These are phyloP conservation scores for Lithobates sylvaticus DNA, from an alignment of 2,797 vertebrate genomes.

Conservation along the genomic window DNA sequence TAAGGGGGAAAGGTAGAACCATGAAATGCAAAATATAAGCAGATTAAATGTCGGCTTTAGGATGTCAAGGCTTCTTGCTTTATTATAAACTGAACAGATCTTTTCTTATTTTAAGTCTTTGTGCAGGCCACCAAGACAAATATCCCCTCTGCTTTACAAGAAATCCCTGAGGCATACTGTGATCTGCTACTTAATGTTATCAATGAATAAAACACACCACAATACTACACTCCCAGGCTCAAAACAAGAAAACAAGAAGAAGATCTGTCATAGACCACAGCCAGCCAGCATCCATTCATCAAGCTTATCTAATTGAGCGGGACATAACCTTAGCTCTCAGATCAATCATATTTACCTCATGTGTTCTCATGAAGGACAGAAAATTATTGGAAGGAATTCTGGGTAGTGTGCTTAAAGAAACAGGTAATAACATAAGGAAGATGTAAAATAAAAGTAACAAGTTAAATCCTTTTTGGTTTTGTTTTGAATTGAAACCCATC, in stretches of 20 bases:
- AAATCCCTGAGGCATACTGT: background rate
- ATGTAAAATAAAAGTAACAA: no score
- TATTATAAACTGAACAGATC: background rate
- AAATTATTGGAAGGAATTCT: background rate
- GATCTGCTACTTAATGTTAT: conserved; percentile 2
- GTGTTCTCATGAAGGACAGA: conserved; percentile 1
- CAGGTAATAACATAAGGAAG: no score
- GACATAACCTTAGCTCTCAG: conserved; percentile 66
- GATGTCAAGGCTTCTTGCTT: no score
- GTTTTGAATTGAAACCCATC: no score
- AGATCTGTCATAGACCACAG: conserved; percentile 8
- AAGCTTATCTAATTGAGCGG: conserved; percentile 55
- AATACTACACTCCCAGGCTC: conserved; percentile 8
- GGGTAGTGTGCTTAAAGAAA: background rate
- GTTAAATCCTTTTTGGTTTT: no score
- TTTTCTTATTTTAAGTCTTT: no score
- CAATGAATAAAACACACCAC: background rate
- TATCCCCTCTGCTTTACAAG: background rate
- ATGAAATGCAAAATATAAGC: no score
- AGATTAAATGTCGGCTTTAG: no score
- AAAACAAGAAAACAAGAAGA: conserved; percentile 9
- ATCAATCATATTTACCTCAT: conserved; percentile 61
- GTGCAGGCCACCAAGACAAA: background rate
- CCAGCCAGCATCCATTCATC: conserved; percentile 35
- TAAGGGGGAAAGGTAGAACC: no score